Evolutionary conservation across 2,797 vertebrate genomes (phyloP).

Genomic region (Sphaeramia orbicularis): DNA sequence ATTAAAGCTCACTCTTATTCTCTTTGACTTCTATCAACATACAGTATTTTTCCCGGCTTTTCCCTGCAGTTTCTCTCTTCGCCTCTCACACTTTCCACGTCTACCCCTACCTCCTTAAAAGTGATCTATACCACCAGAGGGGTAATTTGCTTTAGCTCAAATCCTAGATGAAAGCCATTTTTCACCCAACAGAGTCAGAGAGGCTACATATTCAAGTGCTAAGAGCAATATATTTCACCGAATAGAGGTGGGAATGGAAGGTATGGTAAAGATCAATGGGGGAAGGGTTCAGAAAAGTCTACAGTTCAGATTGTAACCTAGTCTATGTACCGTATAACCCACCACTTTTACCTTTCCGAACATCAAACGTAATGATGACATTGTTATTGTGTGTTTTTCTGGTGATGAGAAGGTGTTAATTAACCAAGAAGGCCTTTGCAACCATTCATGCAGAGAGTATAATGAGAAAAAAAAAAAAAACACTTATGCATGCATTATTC

Average conservation of each 20-base stretch:
- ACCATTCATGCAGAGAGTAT: conserved; percentile 39
- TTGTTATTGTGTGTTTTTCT: conserved; percentile 43
- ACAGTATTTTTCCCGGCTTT: conserved; percentile 29
- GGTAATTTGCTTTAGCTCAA: conserved; percentile 76
- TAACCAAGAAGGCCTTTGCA: conserved; percentile 52
- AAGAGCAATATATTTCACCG: conserved; percentile 58
- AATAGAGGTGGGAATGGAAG: conserved; percentile 25
- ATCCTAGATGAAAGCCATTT: conserved; percentile 76
- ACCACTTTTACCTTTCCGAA: conserved; percentile 9
- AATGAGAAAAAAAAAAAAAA: conserved; percentile 52
- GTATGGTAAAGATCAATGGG: conserved; percentile 31
- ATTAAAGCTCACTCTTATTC: conserved; percentile 53
- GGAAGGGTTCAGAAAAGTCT: conserved; percentile 26
- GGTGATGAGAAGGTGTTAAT: conserved; percentile 55
- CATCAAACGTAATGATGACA: conserved; percentile 50
- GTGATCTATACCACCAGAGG: conserved; percentile 69
- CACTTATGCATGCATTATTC: conserved; percentile 60
- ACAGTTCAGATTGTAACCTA: conserved; percentile 13
- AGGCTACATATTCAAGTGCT: conserved; percentile 67
- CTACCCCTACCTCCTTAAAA: conserved; percentile 57
- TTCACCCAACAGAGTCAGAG: conserved; percentile 62
- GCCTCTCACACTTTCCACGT: neutral
- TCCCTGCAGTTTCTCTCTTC: neutral
- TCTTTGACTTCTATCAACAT: conserved; percentile 47
- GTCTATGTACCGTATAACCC: conserved; percentile 15